A percentile compares a stretch with the other conserved stretches of the same genome.
Evolutionary conservation across 1,140 invertebrate genomes (phyloP).

Genomic region (Lasioglossum albipes): DNA sequence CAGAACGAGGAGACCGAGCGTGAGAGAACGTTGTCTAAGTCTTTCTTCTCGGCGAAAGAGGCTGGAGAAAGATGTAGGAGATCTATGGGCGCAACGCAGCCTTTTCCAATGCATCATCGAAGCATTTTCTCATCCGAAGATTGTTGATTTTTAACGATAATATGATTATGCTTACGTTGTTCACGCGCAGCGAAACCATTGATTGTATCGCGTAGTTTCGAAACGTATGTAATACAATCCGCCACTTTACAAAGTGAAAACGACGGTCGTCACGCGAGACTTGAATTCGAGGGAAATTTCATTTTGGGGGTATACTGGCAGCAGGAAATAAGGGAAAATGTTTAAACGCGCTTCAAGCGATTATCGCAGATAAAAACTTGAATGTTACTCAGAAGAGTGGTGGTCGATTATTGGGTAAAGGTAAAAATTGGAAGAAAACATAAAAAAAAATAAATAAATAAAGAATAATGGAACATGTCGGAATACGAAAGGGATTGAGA

Average conservation of each 20-base stretch:
- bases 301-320: conserved; percentile 20
- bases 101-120: conserved; percentile 62
- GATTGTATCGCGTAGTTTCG: conserved; percentile 52
- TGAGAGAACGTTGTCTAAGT: background rate
- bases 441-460: background rate
- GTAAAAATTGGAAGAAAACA: conserved; percentile 15
- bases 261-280: conserved; percentile 20
- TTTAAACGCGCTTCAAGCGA: conserved; percentile 13
- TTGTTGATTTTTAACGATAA: conserved; percentile 57
- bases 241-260: conserved; percentile 19
- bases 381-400: conserved; percentile 17
- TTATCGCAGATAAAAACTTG: conserved; percentile 2
- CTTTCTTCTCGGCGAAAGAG: background rate
- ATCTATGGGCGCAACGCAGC: conserved; percentile 62
- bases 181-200: conserved; percentile 45
- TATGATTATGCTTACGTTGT: conserved; percentile 53
- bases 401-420: conserved; percentile 20
- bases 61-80: conserved; percentile 1
- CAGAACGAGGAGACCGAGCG: background rate
- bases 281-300: conserved; percentile 31
- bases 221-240: conserved; percentile 39
- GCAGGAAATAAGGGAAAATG: conserved; percentile 19
- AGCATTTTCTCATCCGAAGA: conserved; percentile 58
- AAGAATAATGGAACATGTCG: background rate
- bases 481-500: conserved; percentile 11